Base-by-base conservation (phyloP, 1,140 invertebrate genomes). In the Lepidurus packardi region DNA sequence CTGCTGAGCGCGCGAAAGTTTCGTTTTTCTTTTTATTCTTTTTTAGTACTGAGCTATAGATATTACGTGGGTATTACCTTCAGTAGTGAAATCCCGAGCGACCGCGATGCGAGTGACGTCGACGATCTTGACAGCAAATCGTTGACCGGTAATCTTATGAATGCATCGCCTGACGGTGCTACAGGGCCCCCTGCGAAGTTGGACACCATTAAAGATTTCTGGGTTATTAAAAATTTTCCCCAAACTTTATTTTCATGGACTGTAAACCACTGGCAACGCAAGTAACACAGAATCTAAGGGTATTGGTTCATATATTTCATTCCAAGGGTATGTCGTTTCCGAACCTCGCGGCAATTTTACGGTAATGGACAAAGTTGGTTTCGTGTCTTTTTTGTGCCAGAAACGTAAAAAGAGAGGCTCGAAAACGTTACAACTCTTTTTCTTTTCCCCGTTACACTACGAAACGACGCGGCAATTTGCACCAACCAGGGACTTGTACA, bases 51-150 rank as follows among this genome's bases (percentile, higher is more conserved):
- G 34, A 13, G 21, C 13, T 65, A 9, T n/a, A 9, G 21, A 21
- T n/a, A 47, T 11, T 1, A 16, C 16, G 53, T 21, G 53, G 16
- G 53, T 65, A 65, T 65, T 87, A 97, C 96, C 96, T 85, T 96
- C 94, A 83, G 95, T 97, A 84, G 94, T 96, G 75, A 98, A 90
- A 78, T 95, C 95, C 77, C 96, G 96, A 85, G 93, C 96, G 47
- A 95, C 94, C 79, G 96, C 97, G 85, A 98, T 98, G 84, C 96
- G 96, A 81, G 94, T 94, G 34, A 99, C 96, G 88, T 99, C 97
- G 80, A 99, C 94, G 82, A 98, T 98, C 90, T 99, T 99, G 79
- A 98, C 97, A 80, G 97, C 97, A 89, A 98, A 99, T 84, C 95
- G 95, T 85, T 97, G 94, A 43, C 90, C 91, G 10, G 95, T 98